phyloP scores from a whole-genome alignment of 2,888 invertebrate genomes.

The Rugalucina vietnamica region DNA sequence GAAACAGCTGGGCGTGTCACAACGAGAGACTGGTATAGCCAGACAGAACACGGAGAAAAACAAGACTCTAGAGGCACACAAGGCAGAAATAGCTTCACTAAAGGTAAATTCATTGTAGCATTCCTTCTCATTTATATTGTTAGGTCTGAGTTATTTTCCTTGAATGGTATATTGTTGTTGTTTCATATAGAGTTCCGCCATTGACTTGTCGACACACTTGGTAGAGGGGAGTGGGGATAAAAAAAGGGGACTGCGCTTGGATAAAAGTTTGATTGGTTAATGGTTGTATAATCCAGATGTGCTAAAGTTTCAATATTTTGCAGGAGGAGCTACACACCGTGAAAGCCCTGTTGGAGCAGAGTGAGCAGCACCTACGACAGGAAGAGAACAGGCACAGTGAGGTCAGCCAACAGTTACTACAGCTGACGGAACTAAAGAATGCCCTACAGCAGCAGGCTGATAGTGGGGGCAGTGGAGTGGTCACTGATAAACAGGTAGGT shows the following conservation, averaged over 20 bases:
- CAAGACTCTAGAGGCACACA: conserved; percentile 68
- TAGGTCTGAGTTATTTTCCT: too few species aligned
- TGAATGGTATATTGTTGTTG: too few species aligned
- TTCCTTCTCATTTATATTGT: too few species aligned
- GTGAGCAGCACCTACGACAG: conserved; percentile 73
- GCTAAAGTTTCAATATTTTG: background rate
- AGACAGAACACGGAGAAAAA: conserved; percentile 67
- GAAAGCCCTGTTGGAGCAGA: conserved; percentile 73
- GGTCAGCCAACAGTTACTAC: conserved; percentile 68
- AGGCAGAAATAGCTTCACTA: conserved; percentile 66
- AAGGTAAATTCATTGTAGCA: conserved; percentile 58
- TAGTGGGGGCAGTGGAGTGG: conserved; percentile 66
- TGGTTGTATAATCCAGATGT: too few species aligned
- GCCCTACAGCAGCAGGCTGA: conserved; percentile 78
- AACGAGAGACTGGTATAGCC: conserved; percentile 63
- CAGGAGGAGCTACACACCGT: conserved; percentile 76
- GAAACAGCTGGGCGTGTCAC: conserved; percentile 69
- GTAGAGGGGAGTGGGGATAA: too few species aligned
- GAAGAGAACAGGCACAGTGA: conserved; percentile 66
- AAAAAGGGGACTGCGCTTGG: too few species aligned
- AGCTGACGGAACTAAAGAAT: conserved; percentile 76
- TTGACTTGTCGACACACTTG: too few species aligned
- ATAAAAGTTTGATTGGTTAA: too few species aligned
- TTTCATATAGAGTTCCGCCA: too few species aligned
- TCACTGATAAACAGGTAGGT: conserved; percentile 74